Conservation (phyloP, 2,797 vertebrate genomes). For the Anomalospiza imberbis region DNA sequence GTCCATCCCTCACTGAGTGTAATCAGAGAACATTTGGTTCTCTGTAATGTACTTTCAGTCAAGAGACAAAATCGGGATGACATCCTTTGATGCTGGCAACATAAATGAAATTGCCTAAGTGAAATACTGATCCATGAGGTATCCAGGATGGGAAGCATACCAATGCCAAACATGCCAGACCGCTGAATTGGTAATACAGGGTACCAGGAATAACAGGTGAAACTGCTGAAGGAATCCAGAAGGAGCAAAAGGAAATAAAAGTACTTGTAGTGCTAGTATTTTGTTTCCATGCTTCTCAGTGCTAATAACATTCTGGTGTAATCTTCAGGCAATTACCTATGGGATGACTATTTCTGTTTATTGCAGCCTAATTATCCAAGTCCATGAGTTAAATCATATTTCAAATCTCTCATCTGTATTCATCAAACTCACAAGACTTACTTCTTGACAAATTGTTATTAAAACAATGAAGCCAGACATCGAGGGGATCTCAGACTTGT, state of each 20-base stretch:
- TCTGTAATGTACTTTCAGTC: neutral
- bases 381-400: neutral
- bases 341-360: neutral
- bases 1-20: neutral
- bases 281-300: neutral
- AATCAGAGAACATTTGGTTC: neutral
- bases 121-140: neutral
- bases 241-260: neutral
- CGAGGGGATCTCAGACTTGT: neutral
- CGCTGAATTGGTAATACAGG: neutral
- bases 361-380: neutral
- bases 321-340: neutral
- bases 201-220: neutral
- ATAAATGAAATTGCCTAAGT: neutral
- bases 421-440: neutral
- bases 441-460: neutral
- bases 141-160: neutral
- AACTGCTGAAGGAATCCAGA: neutral
- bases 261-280: neutral
- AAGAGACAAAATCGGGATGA: neutral
- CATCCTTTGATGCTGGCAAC: neutral
- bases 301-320: neutral
- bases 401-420: neutral
- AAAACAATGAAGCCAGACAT: neutral
- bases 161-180: neutral